A percentile compares a stretch with the other conserved stretches of the same genome.
phyloP scores from a whole-genome alignment of 2,797 vertebrate species.

The Thripadectes ignobilis region DNA sequence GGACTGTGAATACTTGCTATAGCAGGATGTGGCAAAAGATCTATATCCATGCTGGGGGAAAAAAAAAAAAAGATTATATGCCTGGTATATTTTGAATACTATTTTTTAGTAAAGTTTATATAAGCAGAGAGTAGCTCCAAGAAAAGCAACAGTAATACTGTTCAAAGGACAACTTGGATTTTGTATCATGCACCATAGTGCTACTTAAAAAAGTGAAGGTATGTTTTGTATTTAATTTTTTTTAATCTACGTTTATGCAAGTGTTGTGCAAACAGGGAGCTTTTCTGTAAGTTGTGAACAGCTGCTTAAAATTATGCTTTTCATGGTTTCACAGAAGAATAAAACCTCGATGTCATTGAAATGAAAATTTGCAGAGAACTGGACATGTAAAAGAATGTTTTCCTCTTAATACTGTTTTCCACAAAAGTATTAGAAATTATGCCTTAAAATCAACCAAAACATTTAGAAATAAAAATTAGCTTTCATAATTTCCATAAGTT shows the following conservation, averaged over 20 bases:
- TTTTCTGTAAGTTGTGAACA: background rate
- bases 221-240: background rate
- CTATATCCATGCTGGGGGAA: background rate
- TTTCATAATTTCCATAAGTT: background rate
- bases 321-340: background rate
- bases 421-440: background rate
- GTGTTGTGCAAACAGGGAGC: background rate
- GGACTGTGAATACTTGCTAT: background rate
- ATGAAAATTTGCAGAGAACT: background rate
- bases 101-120: background rate
- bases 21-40: constrained; percentile 8
- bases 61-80: background rate
- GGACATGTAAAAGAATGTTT: background rate
- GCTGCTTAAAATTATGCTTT: background rate
- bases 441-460: background rate
- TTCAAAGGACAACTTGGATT: background rate
- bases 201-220: background rate
- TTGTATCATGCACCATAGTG: background rate
- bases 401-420: background rate
- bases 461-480: background rate
- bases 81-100: background rate
- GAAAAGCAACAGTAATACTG: background rate
- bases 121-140: background rate
- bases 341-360: background rate
- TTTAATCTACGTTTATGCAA: background rate